A percentile compares a stretch with the other conserved stretches of the same genome.
phyloP scores from a whole-genome alignment of 2,888 invertebrate genomes.

The Hirtodrosophila histrioides region DNA sequence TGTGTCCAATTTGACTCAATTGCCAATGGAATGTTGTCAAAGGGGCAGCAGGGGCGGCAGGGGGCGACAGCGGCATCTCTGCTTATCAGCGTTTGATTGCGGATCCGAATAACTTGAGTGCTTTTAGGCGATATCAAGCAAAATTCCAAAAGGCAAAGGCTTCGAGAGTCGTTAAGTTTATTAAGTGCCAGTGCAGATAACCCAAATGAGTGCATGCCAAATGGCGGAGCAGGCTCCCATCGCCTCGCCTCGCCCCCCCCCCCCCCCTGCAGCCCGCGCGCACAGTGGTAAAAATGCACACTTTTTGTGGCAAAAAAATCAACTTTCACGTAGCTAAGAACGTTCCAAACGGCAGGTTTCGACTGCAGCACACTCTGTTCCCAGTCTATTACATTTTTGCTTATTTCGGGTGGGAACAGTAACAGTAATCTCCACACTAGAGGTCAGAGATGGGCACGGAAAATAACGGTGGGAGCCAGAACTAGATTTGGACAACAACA shows the following conservation, averaged over 20 bases:
- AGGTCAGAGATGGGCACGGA: too few species aligned
- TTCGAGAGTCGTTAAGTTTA: slow-evolving; percentile 76
- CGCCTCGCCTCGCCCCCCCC: slow-evolving; percentile 23
- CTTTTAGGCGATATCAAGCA: slow-evolving; percentile 59
- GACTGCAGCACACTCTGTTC: too few species aligned
- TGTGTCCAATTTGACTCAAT: slow-evolving; percentile 19
- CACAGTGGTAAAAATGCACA: neutral
- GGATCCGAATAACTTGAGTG: slow-evolving; percentile 27
- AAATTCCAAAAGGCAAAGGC: slow-evolving; percentile 40
- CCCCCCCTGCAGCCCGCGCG: neutral
- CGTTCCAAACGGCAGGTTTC: too few species aligned
- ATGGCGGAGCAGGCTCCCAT: slow-evolving; percentile 35
- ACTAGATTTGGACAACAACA: too few species aligned
- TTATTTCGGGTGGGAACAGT: too few species aligned
- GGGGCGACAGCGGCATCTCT: too few species aligned
- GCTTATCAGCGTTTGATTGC: slow-evolving; percentile 42
- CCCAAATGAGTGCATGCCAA: slow-evolving; percentile 75
- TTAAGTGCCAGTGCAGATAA: slow-evolving; percentile 73
- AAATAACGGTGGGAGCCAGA: too few species aligned
- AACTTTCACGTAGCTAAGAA: too few species aligned
- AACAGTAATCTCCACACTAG: too few species aligned
- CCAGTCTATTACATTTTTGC: too few species aligned
- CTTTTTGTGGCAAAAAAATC: too few species aligned
- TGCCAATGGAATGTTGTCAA: slow-evolving; percentile 23
- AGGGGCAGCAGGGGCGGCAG: too few species aligned